Conservation (phyloP, 2,113 vertebrate species). For the Hippopotamus amphibius region DNA sequence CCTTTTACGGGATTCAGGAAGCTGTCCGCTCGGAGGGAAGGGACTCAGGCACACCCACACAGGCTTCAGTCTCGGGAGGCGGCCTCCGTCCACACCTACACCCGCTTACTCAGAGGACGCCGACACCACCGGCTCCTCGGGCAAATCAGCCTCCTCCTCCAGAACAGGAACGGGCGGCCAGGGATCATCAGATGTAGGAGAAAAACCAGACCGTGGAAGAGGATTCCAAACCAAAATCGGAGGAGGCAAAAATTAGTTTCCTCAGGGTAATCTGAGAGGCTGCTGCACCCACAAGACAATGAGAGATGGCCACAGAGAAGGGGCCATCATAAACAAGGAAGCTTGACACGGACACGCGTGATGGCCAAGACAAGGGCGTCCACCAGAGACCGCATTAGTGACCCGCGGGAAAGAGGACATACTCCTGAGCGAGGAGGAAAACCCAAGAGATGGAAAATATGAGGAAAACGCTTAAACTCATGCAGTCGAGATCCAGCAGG, state of each 20-base stretch:
- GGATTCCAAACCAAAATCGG: background rate
- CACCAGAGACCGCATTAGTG: background rate
- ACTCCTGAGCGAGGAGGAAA: background rate
- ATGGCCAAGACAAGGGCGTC: background rate
- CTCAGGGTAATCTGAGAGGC: background rate
- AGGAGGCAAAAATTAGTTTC: background rate
- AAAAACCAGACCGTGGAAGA: background rate
- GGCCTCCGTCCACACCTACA: background rate
- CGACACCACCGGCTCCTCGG: background rate
- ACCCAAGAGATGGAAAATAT: background rate
- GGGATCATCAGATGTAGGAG: background rate
- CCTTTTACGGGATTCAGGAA: background rate
- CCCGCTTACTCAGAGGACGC: background rate
- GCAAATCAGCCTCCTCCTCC: background rate
- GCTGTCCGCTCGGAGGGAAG: background rate
- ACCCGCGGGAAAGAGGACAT: background rate
- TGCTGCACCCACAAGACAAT: background rate
- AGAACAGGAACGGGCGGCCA: background rate
- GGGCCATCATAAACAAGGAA: background rate
- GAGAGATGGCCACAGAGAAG: background rate
- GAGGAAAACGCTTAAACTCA: background rate
- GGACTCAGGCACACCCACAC: background rate
- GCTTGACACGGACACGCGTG: background rate
- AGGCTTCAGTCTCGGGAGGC: background rate
- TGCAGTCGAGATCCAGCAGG: background rate